phyloP scores from a whole-genome alignment of 2,797 vertebrate genomes.

The Alca torda region DNA sequence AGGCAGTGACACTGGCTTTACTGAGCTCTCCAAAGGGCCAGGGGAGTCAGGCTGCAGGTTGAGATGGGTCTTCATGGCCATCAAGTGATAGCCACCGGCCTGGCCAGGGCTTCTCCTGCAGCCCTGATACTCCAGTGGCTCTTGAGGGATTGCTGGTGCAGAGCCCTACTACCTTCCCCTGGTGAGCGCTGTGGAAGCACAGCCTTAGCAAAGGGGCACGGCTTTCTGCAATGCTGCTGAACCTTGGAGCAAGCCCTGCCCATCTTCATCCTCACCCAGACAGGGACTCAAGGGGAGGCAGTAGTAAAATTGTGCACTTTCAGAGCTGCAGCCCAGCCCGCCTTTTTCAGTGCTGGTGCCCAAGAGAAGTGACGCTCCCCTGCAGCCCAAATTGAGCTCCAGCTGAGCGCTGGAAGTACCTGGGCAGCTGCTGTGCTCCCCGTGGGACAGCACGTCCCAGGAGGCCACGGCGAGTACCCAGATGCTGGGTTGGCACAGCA shows the following conservation, averaged over 20 bases:
- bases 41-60: not conserved
- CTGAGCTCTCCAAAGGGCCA: not conserved
- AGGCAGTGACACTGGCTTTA: fast-evolving
- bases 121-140: not conserved
- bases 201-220: not conserved
- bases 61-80: not conserved
- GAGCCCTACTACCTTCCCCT: not conserved
- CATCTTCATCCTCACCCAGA: not conserved
- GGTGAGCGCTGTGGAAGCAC: not conserved
- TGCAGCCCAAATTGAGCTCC: not conserved
- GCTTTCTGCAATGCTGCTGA: not conserved
- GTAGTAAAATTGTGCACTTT: not conserved
- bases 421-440: not conserved
- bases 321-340: not conserved
- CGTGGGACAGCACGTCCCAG: not conserved
- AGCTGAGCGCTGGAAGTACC: too few species aligned
- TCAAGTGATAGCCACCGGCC: not conserved
- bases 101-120: not conserved
- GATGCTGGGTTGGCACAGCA: fast-evolving
- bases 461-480: not conserved
- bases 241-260: not conserved
- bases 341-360: not conserved
- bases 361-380: not conserved
- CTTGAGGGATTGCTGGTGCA: not conserved
- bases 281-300: not conserved